Evolutionary conservation across 2,888 invertebrate species (phyloP), one percentile per base, ranked within the genome.

Genomic region (Lomographa bimaculata): DNA sequence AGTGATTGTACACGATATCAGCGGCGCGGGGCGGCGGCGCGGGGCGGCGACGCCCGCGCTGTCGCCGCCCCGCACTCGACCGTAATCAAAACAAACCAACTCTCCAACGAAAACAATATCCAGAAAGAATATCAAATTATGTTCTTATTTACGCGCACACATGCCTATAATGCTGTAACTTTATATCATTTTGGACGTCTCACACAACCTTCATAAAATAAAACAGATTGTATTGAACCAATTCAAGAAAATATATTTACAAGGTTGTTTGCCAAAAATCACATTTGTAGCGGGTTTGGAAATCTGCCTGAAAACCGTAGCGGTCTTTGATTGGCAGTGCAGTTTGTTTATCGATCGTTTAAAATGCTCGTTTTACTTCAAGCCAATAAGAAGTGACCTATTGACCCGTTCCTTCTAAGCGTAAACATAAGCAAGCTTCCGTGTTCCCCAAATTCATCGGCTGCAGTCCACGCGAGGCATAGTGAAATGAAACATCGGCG

Each of bases 31-130:
- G n/a, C 40, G 46, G 45, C 54, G 57, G 58, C 49, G 51, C 34
- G 46, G 68, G 78, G 76, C 65, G 77, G 79, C 57, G 79, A 76
- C 65, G 59, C 42, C 54, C 58, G 75, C 44, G 72, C 75, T 63
- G 66, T 78, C 77, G 39, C 78, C 70, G 50, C 27, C 48, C 55
- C 52, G 34, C 54, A 49, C 60, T 60, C 59, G 38, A 52, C 54
- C 56, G 39, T 40, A 60, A 70, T 57, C 63, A 69, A 62, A 72
- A 67, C 64, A 70, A 53, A 70, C 61, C 56, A 57, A 46, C 54
- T 57, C 50, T 60, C 46, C 34, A 45, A 57, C 39, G 48, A 62
- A 64, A 56, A 65, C 54, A 59, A 61, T 57, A 60, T 59, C 30
- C 39, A 32, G 24, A 42, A 37, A 32, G 36, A 38, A 43, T 40